phyloP scores from a whole-genome alignment of 2,888 invertebrate species.

The Temnothorax ravouxi region DNA sequence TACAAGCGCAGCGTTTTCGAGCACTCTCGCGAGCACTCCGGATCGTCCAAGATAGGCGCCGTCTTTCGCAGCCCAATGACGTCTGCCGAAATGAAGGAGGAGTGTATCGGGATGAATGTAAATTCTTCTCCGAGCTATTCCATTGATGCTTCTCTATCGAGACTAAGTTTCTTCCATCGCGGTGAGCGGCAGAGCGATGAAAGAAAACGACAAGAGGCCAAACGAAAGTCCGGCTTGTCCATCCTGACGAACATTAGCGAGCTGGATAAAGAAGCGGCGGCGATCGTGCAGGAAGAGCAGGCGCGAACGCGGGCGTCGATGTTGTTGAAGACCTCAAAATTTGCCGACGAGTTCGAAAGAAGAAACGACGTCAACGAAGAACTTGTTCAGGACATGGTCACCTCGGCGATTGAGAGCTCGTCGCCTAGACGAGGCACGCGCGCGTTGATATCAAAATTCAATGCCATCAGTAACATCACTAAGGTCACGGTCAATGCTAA shows the following conservation, averaged over 20 bases:
- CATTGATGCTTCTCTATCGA: slow-evolving; percentile 87
- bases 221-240: slow-evolving; percentile 88
- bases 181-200: slow-evolving; percentile 77
- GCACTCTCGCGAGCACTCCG: slow-evolving; percentile 81
- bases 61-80: slow-evolving; percentile 73
- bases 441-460: slow-evolving; percentile 89
- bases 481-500: slow-evolving; percentile 87
- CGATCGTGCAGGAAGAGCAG: slow-evolving; percentile 90
- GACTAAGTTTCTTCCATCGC: slow-evolving; percentile 84
- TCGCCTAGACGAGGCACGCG: slow-evolving; percentile 84
- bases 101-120: slow-evolving; percentile 75
- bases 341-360: slow-evolving; percentile 70
- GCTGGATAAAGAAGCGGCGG: slow-evolving; percentile 92
- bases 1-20: slow-evolving; percentile 88
- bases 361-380: slow-evolving; percentile 76
- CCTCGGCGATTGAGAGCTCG: slow-evolving; percentile 80
- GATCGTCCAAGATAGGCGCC: slow-evolving; percentile 73
- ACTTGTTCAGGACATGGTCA: slow-evolving; percentile 79
- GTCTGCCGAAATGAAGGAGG: slow-evolving; percentile 71
- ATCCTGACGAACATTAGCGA: slow-evolving; percentile 92
- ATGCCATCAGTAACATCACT: slow-evolving; percentile 88
- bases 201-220: slow-evolving; percentile 85
- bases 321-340: slow-evolving; percentile 74
- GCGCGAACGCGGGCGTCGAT: slow-evolving; percentile 81
- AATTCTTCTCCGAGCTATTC: slow-evolving; percentile 76